A percentile compares a stretch with the other conserved stretches of the same genome.
These are phyloP conservation scores for Protodeltote pygarga DNA, from an alignment of 2,888 invertebrate species.

Conservation along the genomic window DNA sequence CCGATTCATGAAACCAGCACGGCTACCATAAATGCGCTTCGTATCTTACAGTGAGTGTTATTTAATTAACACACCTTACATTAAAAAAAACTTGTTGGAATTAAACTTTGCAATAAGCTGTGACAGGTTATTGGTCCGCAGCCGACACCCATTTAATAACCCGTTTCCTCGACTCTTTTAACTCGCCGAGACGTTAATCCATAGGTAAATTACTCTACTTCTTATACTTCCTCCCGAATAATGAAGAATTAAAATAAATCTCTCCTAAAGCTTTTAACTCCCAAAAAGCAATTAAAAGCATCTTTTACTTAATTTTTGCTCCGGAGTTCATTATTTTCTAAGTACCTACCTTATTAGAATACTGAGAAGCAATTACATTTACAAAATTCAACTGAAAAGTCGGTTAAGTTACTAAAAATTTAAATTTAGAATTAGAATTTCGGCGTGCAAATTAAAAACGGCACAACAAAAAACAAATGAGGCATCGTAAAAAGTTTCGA, in stretches of 20 bases:
- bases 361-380: conserved; percentile 21
- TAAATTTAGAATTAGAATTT: conserved; percentile 10
- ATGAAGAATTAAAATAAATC: conserved; percentile 25
- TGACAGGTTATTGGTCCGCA: conserved; percentile 29
- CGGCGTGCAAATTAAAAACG: neutral
- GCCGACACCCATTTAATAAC: conserved; percentile 26
- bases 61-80: conserved; percentile 16
- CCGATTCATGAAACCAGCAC: too few relatives aligned
- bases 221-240: conserved; percentile 25
- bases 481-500: neutral
- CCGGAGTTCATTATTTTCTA: conserved; percentile 13
- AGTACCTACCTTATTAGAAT: conserved; percentile 31
- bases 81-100: conserved; percentile 29
- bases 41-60: too few relatives aligned
- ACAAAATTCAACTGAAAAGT: conserved; percentile 13
- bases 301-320: conserved; percentile 23
- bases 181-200: conserved; percentile 19
- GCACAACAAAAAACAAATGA: conserved; percentile 1
- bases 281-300: conserved; percentile 35
- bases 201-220: conserved; percentile 1
- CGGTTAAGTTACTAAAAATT: neutral
- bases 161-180: conserved; percentile 20
- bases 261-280: conserved; percentile 35
- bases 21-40: too few relatives aligned
- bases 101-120: conserved; percentile 26